Conservation (phyloP, 2,113 vertebrate species). For the Brachionichthys hirsutus region DNA sequence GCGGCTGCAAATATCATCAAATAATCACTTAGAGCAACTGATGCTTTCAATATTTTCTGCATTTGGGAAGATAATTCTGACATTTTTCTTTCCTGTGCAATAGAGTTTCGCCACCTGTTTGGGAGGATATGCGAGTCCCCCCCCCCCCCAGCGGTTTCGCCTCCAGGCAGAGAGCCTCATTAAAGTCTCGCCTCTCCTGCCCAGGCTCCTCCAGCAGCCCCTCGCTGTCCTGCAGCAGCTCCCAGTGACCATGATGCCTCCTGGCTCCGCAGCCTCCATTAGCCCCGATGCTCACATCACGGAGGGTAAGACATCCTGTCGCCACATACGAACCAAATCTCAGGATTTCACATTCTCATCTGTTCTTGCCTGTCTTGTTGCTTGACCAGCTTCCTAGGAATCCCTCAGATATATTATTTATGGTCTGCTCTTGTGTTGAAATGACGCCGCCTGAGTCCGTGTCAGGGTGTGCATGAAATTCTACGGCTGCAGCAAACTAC, state of each 20-base stretch:
- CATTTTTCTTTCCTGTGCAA: neutral
- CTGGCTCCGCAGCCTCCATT: conserved; percentile 29
- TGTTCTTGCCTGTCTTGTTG: conserved; percentile 51
- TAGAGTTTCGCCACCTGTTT: conserved; percentile 6
- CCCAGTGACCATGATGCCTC: conserved; percentile 41
- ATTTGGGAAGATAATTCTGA: neutral
- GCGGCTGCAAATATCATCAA: neutral
- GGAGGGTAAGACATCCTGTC: conserved; percentile 70
- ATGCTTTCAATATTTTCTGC: conserved; percentile 28
- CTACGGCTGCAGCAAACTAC: too few species aligned
- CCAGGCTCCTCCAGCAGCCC: conserved; percentile 54
- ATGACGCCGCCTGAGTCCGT: too few species aligned
- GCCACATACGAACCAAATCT: conserved; percentile 40
- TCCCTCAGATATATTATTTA: conserved; percentile 58
- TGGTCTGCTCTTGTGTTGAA: conserved; percentile 28
- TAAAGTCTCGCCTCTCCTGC: conserved; percentile 44
- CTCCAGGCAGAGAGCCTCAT: conserved; percentile 65
- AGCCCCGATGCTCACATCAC: conserved; percentile 54
- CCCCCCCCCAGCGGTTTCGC: conserved; percentile 32
- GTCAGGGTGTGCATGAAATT: neutral
- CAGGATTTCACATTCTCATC: conserved; percentile 35
- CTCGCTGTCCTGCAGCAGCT: conserved; percentile 68
- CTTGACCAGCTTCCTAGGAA: conserved; percentile 21
- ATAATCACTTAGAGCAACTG: neutral
- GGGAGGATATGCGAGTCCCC: conserved; percentile 25